Evolutionary conservation across 2,113 vertebrate species (phyloP), one percentile per base, ranked within the genome.

Genomic region (Corapipo altera): DNA sequence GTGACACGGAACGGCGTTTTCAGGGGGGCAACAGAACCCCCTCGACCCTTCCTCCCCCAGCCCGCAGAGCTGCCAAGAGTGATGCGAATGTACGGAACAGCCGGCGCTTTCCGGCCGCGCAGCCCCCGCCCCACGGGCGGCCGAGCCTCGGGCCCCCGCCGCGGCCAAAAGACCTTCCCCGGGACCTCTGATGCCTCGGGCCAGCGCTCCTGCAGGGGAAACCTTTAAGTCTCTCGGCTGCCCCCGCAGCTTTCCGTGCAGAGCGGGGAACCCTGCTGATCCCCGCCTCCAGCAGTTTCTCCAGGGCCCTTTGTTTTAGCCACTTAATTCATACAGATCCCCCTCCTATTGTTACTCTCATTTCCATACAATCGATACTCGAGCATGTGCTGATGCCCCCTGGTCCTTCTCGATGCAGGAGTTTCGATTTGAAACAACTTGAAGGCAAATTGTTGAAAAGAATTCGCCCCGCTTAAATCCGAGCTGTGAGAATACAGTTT

Each of bases 71-170:
- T 55, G 77, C 75, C 32, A 51, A 74, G 71, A 11, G 59, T 17
- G 95, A 89, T 49, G 91, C 71, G 95, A 97, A 97, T 97, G 97
- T 96, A 96, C 22, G 43, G 83, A 86, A 3, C 46, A 11, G 20
- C 64, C 18, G 49, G 44, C 19, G 5, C 54, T 84, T 15, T n/a
- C 73, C 46, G 37, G n/a, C 33, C 33, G 33, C 27, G 18, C 76
- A 15, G 26, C 51, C 43, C 58, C 54, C 23, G 0, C 37, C 32
- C 49, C 52, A 11, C 19, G 58, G 76, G 55, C 69, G 52, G 80
- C 16, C 44, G 6, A 84, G 28, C 37, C 51, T 12, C 37, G 61
- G 69, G n/a, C 2, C 51, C 30, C 37, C 44, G 16, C 65, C 23
- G 32, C 16, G 35, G 61, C 48, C 52, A 2, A n/a, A 27, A 27